Evolutionary conservation across 2,888 invertebrate genomes (phyloP), one percentile per base, ranked within the genome.

Genomic region (Cerceris ruficornis): DNA sequence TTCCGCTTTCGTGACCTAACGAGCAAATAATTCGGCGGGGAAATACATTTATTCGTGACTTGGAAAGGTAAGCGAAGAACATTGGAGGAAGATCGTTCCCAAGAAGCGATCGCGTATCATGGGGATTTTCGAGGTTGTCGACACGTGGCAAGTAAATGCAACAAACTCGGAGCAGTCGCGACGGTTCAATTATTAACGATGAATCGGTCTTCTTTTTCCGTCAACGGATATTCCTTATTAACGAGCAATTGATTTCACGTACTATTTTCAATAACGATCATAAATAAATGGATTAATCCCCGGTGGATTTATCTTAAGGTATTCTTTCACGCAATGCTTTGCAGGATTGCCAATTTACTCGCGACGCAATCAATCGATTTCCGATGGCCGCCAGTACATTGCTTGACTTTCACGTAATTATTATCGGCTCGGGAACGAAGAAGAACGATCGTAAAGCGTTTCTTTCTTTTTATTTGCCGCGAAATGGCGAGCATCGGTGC

Each of bases 1-100:
- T 58, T 58, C 46, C 59, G 66, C 14, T 72, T 57, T 4, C 58
- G 39, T 17, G 52, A 41, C 41, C 14, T 64, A 68, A 76, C 67
- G 62, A 64, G 68, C 58, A 52, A 41, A 54, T 64, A 68, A 76
- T 64, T 62, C 52, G 59, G 39, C 62, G 67, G 60, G 62, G 42
- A 64, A 72, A 64, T 39, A 17, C 64, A 39, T 74, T 64, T 57
- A 61, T 58, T 64, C 50, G 58, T 14, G 46, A 7, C 50, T 28
- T 42, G 28, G 28, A 54, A 54, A 54, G 54, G 54, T 7, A 54
- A 1, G 1, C 15, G 54, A 46, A 46, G 5, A 8, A 46, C 46
- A 46, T 11, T 1, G 46, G 1, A 46, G 11, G 1, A 11, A 28
- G 28, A 1, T 28, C 28, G 28, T 28, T 28, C 28, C 28, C 28